phyloP scores from a whole-genome alignment of 2,888 invertebrate genomes.

The Cosmia trapezina region DNA sequence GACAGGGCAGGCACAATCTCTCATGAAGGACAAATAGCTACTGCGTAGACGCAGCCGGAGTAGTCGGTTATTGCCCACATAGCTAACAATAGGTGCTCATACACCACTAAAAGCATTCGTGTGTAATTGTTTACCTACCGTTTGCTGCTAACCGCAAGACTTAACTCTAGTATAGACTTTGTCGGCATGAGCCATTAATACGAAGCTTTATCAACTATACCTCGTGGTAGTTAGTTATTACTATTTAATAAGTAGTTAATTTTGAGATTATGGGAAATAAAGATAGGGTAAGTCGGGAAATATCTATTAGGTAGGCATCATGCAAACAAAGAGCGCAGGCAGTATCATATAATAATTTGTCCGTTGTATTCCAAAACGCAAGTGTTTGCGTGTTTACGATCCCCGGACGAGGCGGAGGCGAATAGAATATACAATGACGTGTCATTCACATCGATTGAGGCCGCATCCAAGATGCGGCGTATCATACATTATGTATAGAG shows the following conservation, averaged over 20 bases:
- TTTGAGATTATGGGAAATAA: slow-evolving; percentile 8
- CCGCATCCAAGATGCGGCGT: slow-evolving; percentile 85
- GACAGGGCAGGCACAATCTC: slow-evolving; percentile 66
- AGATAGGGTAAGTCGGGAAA: not conserved
- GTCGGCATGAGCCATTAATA: slow-evolving; percentile 57
- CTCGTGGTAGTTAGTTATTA: slow-evolving; percentile 9
- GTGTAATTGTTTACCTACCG: slow-evolving; percentile 79
- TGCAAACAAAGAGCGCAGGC: slow-evolving; percentile 41
- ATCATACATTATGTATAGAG: slow-evolving; percentile 85
- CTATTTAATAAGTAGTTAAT: slow-evolving; percentile 14
- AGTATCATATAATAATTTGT: slow-evolving; percentile 74
- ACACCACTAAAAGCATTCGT: slow-evolving; percentile 78
- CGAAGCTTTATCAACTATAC: slow-evolving; percentile 33
- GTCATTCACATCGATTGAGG: slow-evolving; percentile 89
- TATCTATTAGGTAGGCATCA: slow-evolving; percentile 26
- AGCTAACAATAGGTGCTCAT: slow-evolving; percentile 79
- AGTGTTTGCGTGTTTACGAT: slow-evolving; percentile 88
- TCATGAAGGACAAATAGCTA: slow-evolving; percentile 67
- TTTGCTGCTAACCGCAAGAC: slow-evolving; percentile 72
- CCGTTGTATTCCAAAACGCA: slow-evolving; percentile 82
- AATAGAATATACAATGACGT: slow-evolving; percentile 89
- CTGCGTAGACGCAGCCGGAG: slow-evolving; percentile 64
- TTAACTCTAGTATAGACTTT: slow-evolving; percentile 64
- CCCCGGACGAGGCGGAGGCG: slow-evolving; percentile 84
- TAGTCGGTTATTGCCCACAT: slow-evolving; percentile 70